These are phyloP conservation scores for Tyrannus savana DNA, from an alignment of 2,113 vertebrate genomes.

Conservation along the genomic window DNA sequence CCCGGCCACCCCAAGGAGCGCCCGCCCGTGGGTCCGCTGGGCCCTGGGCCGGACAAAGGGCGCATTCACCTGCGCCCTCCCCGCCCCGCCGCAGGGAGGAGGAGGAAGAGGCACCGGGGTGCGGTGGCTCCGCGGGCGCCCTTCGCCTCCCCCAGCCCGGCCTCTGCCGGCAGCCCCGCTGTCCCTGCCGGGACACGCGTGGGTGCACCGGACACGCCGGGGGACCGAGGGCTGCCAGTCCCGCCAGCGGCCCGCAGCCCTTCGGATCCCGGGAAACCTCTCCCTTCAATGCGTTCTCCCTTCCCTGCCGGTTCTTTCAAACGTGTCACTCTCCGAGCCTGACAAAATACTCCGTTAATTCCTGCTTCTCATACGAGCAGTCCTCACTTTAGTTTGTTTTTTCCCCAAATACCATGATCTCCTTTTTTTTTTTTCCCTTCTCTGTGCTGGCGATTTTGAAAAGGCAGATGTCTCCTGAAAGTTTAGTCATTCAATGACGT, in stretches of 20 bases:
- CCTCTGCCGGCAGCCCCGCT: not conserved
- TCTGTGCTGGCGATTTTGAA: not conserved
- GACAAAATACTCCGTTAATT: not conserved
- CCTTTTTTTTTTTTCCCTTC: too few relatives aligned
- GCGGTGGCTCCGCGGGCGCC: not conserved
- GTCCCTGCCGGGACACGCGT: fast-evolving
- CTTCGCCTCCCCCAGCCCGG: not conserved
- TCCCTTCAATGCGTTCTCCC: not conserved
- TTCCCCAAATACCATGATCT: fast-evolving
- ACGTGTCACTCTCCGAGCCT: not conserved
- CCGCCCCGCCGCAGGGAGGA: not conserved
- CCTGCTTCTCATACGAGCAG: not conserved
- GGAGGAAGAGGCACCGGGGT: not conserved
- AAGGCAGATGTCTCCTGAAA: not conserved
- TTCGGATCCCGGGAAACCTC: not conserved
- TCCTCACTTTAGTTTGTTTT: not conserved
- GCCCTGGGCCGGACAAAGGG: not conserved
- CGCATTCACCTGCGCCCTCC: slow-evolving; percentile 6
- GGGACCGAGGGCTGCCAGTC: not conserved
- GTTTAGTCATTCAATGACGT: not conserved
- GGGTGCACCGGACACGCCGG: not conserved
- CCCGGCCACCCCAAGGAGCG: not conserved
- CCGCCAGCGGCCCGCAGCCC: not conserved
- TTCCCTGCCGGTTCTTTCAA: not conserved
- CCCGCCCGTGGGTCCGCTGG: not conserved